Conservation (phyloP, 2,797 vertebrate genomes). For the Bovichtus diacanthus region DNA sequence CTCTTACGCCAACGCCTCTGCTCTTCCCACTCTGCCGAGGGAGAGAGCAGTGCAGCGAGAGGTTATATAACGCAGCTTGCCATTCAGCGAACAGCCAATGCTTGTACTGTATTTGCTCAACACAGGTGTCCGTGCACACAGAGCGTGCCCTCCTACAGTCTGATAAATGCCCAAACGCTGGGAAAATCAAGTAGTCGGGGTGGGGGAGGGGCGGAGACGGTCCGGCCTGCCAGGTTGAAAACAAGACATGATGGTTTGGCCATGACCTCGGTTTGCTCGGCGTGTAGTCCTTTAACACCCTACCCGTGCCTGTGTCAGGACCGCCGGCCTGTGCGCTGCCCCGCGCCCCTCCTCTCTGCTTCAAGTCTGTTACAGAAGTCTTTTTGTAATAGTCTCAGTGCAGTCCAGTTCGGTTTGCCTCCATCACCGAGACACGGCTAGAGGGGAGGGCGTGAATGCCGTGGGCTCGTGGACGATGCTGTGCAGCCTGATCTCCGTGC, state of each 20-base stretch:
- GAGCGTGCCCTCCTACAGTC: constrained; percentile 23
- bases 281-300: constrained; percentile 8
- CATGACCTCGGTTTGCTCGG: neutral
- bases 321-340: neutral
- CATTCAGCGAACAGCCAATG: constrained; percentile 16
- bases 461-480: constrained; percentile 88
- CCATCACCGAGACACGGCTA: constrained; percentile 69
- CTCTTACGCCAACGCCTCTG: constrained; percentile 25
- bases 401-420: constrained; percentile 20
- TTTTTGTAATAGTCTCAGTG: constrained; percentile 39
- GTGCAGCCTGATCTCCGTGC: constrained; percentile 90
- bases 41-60: constrained; percentile 22
- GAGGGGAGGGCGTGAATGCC: constrained; percentile 60
- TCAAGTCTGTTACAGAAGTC: constrained; percentile 52
- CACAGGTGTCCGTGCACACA: constrained; percentile 11
- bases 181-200: constrained; percentile 39
- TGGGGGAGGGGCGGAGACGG: constrained; percentile 4
- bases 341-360: constrained; percentile 6
- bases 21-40: constrained; percentile 21
- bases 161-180: constrained; percentile 12
- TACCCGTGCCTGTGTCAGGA: neutral
- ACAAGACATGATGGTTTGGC: constrained; percentile 8
- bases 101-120: neutral
- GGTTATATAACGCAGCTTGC: constrained; percentile 52
- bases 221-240: constrained; percentile 9